phyloP scores from a whole-genome alignment of 2,797 vertebrate genomes.

The Sebastiscus albofasciatus region DNA sequence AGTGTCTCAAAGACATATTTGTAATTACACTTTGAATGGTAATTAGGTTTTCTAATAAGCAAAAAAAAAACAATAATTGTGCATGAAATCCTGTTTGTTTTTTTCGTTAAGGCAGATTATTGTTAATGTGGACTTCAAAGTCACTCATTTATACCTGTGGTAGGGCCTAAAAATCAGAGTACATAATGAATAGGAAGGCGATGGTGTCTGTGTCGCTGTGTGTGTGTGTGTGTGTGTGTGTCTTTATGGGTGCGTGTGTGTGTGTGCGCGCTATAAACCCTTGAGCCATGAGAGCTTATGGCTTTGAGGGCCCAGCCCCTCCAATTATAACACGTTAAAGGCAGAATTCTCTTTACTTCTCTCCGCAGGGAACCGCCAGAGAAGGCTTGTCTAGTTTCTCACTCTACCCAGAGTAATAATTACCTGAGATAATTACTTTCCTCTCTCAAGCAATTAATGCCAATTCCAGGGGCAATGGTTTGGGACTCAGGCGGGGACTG shows the following conservation, averaged over 20 bases:
- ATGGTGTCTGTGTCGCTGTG: constrained; percentile 9
- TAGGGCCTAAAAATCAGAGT: not conserved
- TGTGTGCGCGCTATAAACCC: constrained; percentile 60
- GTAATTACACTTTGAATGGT: constrained; percentile 8
- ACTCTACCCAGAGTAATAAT: constrained; percentile 85
- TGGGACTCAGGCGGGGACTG: constrained; percentile 60
- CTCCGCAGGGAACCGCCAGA: constrained; percentile 70
- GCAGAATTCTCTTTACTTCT: constrained; percentile 74
- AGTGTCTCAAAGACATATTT: constrained; percentile 1
- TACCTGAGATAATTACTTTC: constrained; percentile 89
- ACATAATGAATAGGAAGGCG: not conserved
- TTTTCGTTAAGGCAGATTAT: not conserved
- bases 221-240: not conserved
- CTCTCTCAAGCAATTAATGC: constrained; percentile 85
- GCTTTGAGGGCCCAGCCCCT: constrained; percentile 74
- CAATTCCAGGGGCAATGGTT: constrained; percentile 78
- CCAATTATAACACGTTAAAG: constrained; percentile 85
- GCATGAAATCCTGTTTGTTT: not conserved
- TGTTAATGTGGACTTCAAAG: constrained; percentile 14
- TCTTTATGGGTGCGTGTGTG: not conserved
- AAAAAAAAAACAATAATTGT: not conserved
- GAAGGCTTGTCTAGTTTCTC: constrained; percentile 72
- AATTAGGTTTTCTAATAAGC: not conserved
- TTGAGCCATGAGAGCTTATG: constrained; percentile 71
- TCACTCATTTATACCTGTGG: not conserved